A percentile compares a stretch with the other conserved stretches of the same genome.
Evolutionary conservation across 2,113 vertebrate genomes (phyloP).

Genomic region (Tyrannus savana): DNA sequence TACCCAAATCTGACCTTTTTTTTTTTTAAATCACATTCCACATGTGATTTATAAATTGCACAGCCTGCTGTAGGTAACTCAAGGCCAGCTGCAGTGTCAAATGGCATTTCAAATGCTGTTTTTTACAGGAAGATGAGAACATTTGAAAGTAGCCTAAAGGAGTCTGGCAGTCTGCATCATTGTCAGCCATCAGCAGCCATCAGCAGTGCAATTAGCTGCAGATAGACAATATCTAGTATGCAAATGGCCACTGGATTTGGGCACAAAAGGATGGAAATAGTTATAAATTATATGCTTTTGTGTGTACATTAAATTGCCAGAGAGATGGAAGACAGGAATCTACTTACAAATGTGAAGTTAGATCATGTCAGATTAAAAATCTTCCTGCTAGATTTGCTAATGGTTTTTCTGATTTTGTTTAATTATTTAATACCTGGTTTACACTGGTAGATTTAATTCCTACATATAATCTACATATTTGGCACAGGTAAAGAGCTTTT

Average conservation of each 20-base stretch:
- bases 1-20: not conserved
- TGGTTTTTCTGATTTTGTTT: not conserved
- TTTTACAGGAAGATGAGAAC: not conserved
- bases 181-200: not conserved
- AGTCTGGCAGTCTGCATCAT: not conserved
- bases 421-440: not conserved
- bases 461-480: not conserved
- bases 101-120: not conserved
- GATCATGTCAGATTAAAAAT: not conserved
- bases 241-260: not conserved
- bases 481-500: not conserved
- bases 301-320: not conserved
- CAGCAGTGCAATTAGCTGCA: not conserved
- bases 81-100: not conserved
- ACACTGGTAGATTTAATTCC: not conserved
- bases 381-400: not conserved
- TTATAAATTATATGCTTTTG: not conserved
- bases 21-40: not conserved
- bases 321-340: not conserved
- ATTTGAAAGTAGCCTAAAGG: not conserved
- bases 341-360: not conserved
- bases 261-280: not conserved
- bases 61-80: not conserved
- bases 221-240: not conserved
- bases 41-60: constrained; percentile 36